A percentile compares a stretch with the other conserved stretches of the same genome.
Conservation (phyloP, 2,797 vertebrate genomes). For the Pitangus sulphuratus region DNA sequence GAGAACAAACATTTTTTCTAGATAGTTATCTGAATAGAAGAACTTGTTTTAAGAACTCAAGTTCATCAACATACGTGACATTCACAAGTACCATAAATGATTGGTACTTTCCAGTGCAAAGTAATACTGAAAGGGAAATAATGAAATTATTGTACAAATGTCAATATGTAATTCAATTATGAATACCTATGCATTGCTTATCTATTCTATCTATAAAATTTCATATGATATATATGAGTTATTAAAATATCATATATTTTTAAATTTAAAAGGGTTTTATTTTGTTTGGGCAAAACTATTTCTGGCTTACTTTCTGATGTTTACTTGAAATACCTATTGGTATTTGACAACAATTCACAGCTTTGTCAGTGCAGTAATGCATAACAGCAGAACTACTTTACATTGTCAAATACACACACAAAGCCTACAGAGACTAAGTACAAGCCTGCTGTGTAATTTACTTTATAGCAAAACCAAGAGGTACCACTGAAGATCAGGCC, state of each 20-base stretch:
- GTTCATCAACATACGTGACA: no score
- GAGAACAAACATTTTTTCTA: no score
- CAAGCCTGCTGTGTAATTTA: background rate
- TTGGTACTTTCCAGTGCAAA: no score
- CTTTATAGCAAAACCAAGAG: background rate
- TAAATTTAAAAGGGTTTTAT: background rate
- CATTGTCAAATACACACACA: background rate
- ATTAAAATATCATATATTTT: background rate
- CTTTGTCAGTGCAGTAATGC: background rate
- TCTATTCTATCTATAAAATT: background rate
- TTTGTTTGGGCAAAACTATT: background rate
- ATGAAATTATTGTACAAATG: no score
- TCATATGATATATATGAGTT: background rate
- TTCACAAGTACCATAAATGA: no score
- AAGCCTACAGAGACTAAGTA: background rate
- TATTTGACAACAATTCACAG: background rate
- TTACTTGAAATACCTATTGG: background rate
- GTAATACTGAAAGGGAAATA: no score
- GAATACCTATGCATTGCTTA: no score
- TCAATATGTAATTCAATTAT: no score
- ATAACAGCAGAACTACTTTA: background rate
- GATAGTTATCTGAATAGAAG: no score
- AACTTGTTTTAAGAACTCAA: no score
- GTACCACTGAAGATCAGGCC: slow-evolving; percentile 6
- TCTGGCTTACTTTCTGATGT: background rate